phyloP scores from a whole-genome alignment of 2,888 invertebrate species.

The Pardosa pseudoannulata region DNA sequence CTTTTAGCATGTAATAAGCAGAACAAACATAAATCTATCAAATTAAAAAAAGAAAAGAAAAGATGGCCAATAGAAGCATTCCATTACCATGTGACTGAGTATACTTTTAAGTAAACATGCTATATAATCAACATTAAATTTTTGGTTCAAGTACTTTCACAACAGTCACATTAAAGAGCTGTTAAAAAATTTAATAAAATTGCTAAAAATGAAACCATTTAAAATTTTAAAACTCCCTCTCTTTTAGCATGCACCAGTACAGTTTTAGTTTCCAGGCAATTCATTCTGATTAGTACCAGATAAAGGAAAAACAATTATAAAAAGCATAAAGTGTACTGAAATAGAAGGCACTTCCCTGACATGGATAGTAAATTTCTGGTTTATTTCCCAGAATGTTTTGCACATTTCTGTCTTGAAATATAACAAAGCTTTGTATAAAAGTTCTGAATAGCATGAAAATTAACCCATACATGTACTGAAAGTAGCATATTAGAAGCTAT shows the following conservation, averaged over 20 bases:
- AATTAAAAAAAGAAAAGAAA: too few relatives aligned
- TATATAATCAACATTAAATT: neutral
- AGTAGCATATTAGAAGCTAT: slow-evolving; percentile 35
- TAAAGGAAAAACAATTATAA: slow-evolving; percentile 23
- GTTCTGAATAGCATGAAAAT: slow-evolving; percentile 35
- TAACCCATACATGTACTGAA: slow-evolving; percentile 36
- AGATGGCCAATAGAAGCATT: neutral
- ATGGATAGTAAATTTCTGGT: neutral
- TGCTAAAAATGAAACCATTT: neutral
- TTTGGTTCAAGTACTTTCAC: neutral
- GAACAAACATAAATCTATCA: neutral
- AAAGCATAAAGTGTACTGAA: slow-evolving; percentile 42
- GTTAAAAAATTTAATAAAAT: slow-evolving; percentile 13
- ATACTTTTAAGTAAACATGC: too few relatives aligned
- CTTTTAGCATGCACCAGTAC: neutral
- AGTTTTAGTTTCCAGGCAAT: neutral
- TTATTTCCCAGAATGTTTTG: slow-evolving; percentile 25
- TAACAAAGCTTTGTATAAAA: slow-evolving; percentile 4
- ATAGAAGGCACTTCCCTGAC: slow-evolving; percentile 66
- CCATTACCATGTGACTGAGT: too few relatives aligned
- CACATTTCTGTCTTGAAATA: slow-evolving; percentile 1
- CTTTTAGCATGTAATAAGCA: neutral
- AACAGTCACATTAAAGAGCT: neutral
- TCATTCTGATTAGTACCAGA: neutral
- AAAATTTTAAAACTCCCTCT: neutral